These are phyloP conservation scores for Laupala kohalensis DNA, from an alignment of 1,140 invertebrate genomes.

Conservation along the genomic window DNA sequence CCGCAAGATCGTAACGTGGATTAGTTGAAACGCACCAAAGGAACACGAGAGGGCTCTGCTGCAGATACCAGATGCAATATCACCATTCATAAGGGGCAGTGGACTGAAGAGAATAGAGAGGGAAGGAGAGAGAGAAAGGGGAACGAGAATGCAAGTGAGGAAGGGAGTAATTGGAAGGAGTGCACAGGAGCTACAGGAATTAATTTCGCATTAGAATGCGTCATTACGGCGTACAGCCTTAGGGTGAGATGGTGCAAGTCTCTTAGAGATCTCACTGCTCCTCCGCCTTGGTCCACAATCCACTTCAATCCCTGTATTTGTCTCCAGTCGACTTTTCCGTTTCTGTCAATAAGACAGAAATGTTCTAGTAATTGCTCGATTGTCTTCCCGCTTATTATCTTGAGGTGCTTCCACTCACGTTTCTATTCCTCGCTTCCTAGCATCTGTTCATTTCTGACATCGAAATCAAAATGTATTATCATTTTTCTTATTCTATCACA, in stretches of 20 bases:
- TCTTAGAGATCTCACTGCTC: too few species aligned
- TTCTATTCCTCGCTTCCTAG: too few species aligned
- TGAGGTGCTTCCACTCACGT: too few species aligned
- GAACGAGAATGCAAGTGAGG: background rate
- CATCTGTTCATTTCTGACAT: too few species aligned
- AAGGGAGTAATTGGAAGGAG: background rate
- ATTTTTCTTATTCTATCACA: too few species aligned
- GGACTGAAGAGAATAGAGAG: background rate
- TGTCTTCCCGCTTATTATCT: too few species aligned
- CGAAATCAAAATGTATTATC: too few species aligned
- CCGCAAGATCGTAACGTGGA: background rate
- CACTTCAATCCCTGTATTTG: too few species aligned
- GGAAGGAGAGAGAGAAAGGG: background rate
- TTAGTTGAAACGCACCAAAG: background rate
- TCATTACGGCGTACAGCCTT: background rate
- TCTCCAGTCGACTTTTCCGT: too few species aligned
- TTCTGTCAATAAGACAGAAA: too few species aligned
- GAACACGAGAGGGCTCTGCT: background rate
- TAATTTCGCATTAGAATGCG: background rate
- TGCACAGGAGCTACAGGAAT: background rate
- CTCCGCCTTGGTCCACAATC: too few species aligned
- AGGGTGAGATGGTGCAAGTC: background rate
- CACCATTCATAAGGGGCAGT: background rate
- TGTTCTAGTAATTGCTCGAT: too few species aligned
- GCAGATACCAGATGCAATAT: background rate